These are phyloP conservation scores for Aleiodes leptofemur DNA, from an alignment of 2,888 invertebrate species.

Conservation along the genomic window DNA sequence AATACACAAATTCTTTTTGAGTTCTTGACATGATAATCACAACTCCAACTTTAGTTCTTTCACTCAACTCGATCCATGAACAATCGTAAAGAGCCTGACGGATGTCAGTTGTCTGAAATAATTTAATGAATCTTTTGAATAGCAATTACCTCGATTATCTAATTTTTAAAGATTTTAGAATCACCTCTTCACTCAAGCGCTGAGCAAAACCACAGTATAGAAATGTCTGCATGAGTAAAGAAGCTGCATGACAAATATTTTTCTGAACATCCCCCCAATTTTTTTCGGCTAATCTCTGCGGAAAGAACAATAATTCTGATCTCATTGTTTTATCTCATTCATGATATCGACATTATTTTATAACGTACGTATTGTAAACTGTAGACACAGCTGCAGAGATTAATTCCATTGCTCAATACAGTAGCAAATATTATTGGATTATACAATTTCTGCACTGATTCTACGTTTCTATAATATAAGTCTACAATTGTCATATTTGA, in stretches of 20 bases:
- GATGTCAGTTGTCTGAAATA: not conserved
- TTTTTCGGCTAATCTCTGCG: not conserved
- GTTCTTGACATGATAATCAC: not conserved
- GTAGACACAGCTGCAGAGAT: constrained; percentile 16
- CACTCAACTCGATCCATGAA: constrained; percentile 7
- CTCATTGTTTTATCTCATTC: no score
- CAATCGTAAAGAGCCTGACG: constrained; percentile 17
- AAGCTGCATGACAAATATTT: no score
- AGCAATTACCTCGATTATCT: no score
- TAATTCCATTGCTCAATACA: not conserved
- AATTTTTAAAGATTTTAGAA: not conserved
- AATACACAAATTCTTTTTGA: constrained; percentile 1
- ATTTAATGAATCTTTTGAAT: not conserved
- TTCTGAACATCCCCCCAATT: not conserved
- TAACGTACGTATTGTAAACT: constrained; percentile 14
- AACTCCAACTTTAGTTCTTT: not conserved
- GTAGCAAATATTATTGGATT: constrained; percentile 11
- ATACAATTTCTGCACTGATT: not conserved
- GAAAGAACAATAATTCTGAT: no score
- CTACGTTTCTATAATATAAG: not conserved
- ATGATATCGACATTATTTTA: no score
- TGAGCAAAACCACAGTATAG: no score
- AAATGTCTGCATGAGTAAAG: no score
- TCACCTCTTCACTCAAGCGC: no score
- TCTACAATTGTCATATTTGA: not conserved